Base-by-base conservation (phyloP, 2,888 invertebrate genomes). In the Vesta saturnalis region DNA sequence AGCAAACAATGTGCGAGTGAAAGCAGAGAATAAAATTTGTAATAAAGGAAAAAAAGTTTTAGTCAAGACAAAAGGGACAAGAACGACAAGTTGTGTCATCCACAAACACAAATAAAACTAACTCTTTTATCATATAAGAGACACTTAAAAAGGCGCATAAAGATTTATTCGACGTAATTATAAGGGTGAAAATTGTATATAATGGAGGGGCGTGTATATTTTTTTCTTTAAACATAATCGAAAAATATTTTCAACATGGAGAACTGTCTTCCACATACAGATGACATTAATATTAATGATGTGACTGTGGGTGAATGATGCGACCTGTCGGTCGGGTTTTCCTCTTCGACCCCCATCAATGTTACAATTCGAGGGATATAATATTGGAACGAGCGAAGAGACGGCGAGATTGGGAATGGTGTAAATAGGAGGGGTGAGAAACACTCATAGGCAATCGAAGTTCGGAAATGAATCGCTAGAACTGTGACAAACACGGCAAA, bases 401-500 rank as follows among this genome's bases (percentile, higher is more conserved):
- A 52, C 19, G 18, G 52, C 8, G 60, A 21, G 52, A 49, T 23
- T 47, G 68, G 70, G 16, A 61, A 61, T 46, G 64, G 59, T 56
- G 43, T 55, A 63, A 56, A 60, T 69, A n/a, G n/a, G n/a, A 71
- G 70, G 71, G 71, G 71, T 71, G 74, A 70, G 72, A 73, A 74
- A 60, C 71, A 71, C 71, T 73, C 68, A 70, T 69, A 70, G 70
- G 73, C 72, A 74, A 74, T 73, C 72, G 73, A 70, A 70, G 69
- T 69, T 73, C 72, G 74, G 76, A 76, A 76, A 76, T 76, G 73
- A 76, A 73, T 69, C 67, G 69, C 72, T 72, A 69, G 65, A 72
- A 72, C 67, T 66, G 70, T 70, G 73, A 74, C 72, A 76, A 76
- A 76, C 73, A 74, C 71, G 68, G 69, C 72, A 76, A 76, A 76